phyloP scores from a whole-genome alignment of 2,888 invertebrate genomes.

The Tinea semifulvella region DNA sequence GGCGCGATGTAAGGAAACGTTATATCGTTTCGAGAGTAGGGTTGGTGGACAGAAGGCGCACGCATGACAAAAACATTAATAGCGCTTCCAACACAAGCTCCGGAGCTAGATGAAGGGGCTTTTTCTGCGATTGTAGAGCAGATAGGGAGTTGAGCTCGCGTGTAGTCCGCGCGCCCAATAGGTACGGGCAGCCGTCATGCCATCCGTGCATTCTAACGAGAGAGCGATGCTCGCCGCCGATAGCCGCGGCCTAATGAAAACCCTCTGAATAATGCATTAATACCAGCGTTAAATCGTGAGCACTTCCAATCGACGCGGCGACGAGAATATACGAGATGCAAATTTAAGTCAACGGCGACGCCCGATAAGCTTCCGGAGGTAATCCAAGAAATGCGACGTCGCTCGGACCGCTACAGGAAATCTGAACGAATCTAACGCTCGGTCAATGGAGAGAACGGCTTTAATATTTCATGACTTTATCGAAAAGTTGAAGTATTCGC shows the following conservation, averaged over 20 bases:
- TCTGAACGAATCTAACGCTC: conserved; percentile 34
- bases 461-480: conserved; percentile 34
- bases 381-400: conserved; percentile 40
- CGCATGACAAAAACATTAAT: conserved; percentile 11
- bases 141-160: conserved; percentile 27
- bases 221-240: conserved; percentile 57
- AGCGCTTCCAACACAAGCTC: conserved; percentile 1
- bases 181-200: conserved; percentile 62
- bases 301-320: conserved; percentile 52
- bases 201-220: conserved; percentile 65
- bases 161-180: conserved; percentile 32
- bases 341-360: conserved; percentile 53
- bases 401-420: conserved; percentile 25
- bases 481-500: conserved; percentile 30
- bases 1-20: not conserved
- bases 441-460: conserved; percentile 31
- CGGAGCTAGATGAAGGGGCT: conserved; percentile 6
- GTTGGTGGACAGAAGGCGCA: not conserved
- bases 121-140: conserved; percentile 27
- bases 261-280: conserved; percentile 66
- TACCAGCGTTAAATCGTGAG: conserved; percentile 65
- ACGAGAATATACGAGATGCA: conserved; percentile 59
- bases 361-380: conserved; percentile 49
- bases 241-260: conserved; percentile 62
- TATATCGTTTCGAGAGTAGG: not conserved